Evolutionary conservation across 2,113 vertebrate species (phyloP), one percentile per base, ranked within the genome.

Genomic region (Clarias gariepinus): DNA sequence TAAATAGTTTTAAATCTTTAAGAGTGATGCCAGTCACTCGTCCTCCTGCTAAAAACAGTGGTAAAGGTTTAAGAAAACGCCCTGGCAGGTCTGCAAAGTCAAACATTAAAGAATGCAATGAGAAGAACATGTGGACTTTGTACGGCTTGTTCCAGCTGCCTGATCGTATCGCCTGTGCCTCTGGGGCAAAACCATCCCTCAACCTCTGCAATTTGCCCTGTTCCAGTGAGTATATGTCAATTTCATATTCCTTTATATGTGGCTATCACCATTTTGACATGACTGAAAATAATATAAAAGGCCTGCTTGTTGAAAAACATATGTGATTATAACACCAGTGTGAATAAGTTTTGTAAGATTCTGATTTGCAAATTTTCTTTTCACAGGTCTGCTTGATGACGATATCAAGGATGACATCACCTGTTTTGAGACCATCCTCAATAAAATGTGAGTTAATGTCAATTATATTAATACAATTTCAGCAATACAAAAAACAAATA

Each of bases 81-180:
- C n/a, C 8, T 5, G 4, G 58, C 30, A 81, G 57, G 5, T 81
- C 58, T 41, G 57, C n/a, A 81, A 23, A 36, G 21, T 25, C 79
- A 63, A 82, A 63, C 81, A 82, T 15, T 52, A 11, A 68, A 16
- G 61, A 64, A n/a, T 64, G 33, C 16, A 4, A 12, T 6, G 15
- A 64, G 52, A 21, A 10, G 23, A 61, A 8, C n/a, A 12, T 18
- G 0, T 84, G 88, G 88, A 87, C 1, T 0, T 84, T 91, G 4
- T 93, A 92, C 0, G 94, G 94, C 0, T 25, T 94, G 16, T 94
- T 95, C 85, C 93, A 95, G 87, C 91, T 95, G 76, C 88, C 90
- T 13, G 23, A 68, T 36, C 60, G 66, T 0, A 61, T 92, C 82
- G 85, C 79, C 73, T 95, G 94, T 82, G 78, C 16, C 2, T 84